Percentiles rank a stretch among this genome's conserved stretches.
These are phyloP conservation scores for Parauchenoglanis punctatus DNA, from an alignment of 2,797 vertebrate species.

Conservation along the genomic window DNA sequence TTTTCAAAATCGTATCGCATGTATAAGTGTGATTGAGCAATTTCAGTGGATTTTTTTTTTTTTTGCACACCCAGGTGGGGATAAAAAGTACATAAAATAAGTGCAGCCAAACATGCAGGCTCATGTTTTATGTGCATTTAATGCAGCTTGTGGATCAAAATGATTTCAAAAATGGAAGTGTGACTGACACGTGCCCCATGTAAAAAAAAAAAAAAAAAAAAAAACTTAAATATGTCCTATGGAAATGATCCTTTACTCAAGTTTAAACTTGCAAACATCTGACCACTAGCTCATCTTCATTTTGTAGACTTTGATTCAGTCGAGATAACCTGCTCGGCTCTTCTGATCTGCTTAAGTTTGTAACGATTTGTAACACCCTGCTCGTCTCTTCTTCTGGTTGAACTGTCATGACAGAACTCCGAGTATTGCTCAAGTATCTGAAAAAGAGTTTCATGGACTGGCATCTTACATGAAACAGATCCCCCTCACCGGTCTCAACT, in stretches of 20 bases:
- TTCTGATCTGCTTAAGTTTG: background rate
- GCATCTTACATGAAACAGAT: slow-evolving; percentile 72
- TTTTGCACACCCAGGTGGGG: background rate
- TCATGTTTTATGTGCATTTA: too few relatives aligned
- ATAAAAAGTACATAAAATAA: background rate
- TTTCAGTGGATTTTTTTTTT: background rate
- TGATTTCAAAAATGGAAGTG: too few relatives aligned
- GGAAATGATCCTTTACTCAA: background rate
- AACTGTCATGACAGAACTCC: slow-evolving; percentile 40
- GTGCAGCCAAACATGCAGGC: too few relatives aligned
- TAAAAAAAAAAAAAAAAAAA: too few relatives aligned
- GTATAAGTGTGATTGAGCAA: background rate
- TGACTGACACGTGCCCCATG: too few relatives aligned
- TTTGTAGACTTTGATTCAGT: background rate
- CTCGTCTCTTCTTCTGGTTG: background rate
- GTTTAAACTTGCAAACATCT: background rate
- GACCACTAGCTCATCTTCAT: background rate
- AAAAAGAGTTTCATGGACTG: slow-evolving; percentile 69
- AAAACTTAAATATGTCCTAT: too few relatives aligned
- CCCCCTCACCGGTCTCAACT: slow-evolving; percentile 70
- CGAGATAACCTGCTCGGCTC: background rate
- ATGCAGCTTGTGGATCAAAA: too few relatives aligned
- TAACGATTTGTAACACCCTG: background rate
- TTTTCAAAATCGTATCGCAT: background rate
- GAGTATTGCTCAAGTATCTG: slow-evolving; percentile 62